Conservation (phyloP, 2,797 vertebrate species). For the Coregonus suidteri region DNA sequence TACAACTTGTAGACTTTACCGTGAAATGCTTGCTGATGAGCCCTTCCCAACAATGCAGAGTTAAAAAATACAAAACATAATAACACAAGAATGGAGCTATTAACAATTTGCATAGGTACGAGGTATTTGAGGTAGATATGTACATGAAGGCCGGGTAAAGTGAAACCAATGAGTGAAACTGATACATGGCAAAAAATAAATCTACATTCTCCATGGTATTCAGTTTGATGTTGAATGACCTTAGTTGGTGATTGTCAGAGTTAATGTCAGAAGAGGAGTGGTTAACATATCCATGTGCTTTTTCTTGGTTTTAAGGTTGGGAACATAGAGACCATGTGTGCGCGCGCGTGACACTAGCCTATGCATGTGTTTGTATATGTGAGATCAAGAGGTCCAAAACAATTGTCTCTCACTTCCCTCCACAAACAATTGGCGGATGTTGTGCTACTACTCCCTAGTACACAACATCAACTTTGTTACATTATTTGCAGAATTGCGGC, state of each 20-base stretch:
- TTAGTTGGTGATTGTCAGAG: neutral
- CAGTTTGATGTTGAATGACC: neutral
- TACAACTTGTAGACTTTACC: too few relatives aligned
- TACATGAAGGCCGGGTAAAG: too few relatives aligned
- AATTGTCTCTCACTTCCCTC: neutral
- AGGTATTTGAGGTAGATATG: too few relatives aligned
- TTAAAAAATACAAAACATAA: too few relatives aligned
- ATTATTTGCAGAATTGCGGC: neutral
- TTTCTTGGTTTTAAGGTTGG: neutral
- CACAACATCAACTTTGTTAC: neutral
- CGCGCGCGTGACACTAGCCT: neutral
- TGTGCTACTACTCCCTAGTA: neutral
- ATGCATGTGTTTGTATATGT: neutral
- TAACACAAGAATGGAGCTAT: too few relatives aligned
- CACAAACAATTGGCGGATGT: conserved; percentile 9
- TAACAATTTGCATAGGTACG: too few relatives aligned
- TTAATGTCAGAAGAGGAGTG: neutral
- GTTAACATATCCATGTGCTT: neutral
- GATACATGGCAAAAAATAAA: neutral
- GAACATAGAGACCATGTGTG: neutral
- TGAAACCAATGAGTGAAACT: neutral
- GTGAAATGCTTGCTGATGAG: too few relatives aligned
- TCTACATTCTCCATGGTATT: neutral
- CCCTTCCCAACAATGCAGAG: too few relatives aligned
- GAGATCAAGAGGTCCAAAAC: neutral